phyloP scores from a whole-genome alignment of 2,797 vertebrate genomes.

The Okamejei kenojei region DNA sequence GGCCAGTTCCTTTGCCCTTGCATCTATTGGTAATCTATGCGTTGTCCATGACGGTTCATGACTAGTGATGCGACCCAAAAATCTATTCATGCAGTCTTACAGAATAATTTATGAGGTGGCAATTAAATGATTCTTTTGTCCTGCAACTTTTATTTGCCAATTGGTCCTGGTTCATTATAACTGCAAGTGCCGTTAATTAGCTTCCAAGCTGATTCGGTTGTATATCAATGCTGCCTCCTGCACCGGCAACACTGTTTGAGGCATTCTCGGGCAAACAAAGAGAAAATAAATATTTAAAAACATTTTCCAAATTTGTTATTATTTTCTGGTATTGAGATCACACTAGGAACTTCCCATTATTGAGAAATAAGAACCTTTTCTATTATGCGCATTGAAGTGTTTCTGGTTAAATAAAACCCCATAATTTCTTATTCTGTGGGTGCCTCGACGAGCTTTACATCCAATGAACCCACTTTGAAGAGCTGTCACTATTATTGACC shows the following conservation, averaged over 20 bases:
- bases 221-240: background rate
- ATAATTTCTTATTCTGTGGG: background rate
- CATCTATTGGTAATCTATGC: background rate
- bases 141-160: slow-evolving; percentile 5
- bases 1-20: background rate
- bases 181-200: background rate
- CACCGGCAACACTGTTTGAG: background rate
- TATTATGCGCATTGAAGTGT: too few species aligned
- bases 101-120: slow-evolving; percentile 28
- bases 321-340: background rate
- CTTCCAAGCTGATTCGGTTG: background rate
- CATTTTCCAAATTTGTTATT: background rate
- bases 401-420: too few species aligned
- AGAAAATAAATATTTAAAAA: background rate
- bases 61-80: background rate
- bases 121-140: slow-evolving; percentile 24
- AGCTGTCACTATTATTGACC: background rate
- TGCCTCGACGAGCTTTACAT: background rate
- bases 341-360: background rate
- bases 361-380: background rate
- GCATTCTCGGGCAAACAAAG: background rate
- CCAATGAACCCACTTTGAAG: background rate
- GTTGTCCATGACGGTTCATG: background rate
- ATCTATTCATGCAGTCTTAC: slow-evolving; percentile 27
- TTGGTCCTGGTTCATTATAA: slow-evolving; percentile 22